Evolutionary conservation across 2,888 invertebrate genomes (phyloP), one percentile per base, ranked within the genome.

Genomic region (Ernsta delagoae): DNA sequence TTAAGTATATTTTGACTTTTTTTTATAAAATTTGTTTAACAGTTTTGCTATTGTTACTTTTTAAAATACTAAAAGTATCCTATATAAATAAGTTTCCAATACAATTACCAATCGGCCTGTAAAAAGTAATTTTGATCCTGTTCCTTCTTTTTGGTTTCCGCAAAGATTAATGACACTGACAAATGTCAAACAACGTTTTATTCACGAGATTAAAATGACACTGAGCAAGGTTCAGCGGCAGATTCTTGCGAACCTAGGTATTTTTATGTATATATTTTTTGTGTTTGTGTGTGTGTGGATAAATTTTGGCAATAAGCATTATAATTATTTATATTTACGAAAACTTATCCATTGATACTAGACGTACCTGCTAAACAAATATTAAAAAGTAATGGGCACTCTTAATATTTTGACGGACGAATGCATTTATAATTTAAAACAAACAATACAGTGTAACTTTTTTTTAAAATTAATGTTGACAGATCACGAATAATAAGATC

Each of bases 181-280:
- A 56, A 67, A 67, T 59, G 67, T 67, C 60, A 67, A 67, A 61
- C 59, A 66, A 54, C 54, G 56, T 67, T 61, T 67, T 61, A 61
- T 67, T 45, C 67, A 53, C 61, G 61, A 61, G 67, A 67, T 67
- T 67, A 67, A 67, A 34, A 5, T 61, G 67, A 67, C 67, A 67
- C 54, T 41, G 59, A 65, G 59, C n/a, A n/a, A 59, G 67, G 67
- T 67, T 39, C 1, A 16, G 54, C 36, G 60, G 34, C 54, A 60
- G 36, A 36, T 56, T 45, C 36, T 45, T 53, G 31, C 39, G 2
- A 39, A 63, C 11, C 12, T 63, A 24, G 16, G 7, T 53, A 24
- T 24, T 9, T 31, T 31, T 24, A 31, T 31, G 31, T 12, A 7
- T 6, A 3, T 16, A 16, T 48, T 16, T 48, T 48, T n/a, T n/a